phyloP scores from a whole-genome alignment of 2,888 invertebrate species.

The Campoletis raptor region DNA sequence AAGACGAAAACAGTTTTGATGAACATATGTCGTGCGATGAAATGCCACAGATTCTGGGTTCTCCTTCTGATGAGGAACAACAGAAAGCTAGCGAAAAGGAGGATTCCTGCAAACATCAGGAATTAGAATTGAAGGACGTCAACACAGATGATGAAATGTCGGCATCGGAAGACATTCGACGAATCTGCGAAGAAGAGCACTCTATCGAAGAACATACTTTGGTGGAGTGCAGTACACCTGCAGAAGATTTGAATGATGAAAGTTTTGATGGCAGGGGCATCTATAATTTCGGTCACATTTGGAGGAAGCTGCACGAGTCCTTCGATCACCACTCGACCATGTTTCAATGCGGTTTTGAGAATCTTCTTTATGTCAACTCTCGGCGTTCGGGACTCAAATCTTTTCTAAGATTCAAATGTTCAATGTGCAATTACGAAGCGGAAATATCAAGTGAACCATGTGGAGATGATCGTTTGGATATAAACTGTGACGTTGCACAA shows the following conservation, averaged over 20 bases:
- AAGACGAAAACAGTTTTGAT: background rate
- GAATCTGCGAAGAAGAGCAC: background rate
- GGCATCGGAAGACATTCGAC: background rate
- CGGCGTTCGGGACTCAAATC: background rate
- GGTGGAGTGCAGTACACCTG: background rate
- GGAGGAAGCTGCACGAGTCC: background rate
- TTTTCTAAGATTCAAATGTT: background rate
- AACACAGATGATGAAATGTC: background rate
- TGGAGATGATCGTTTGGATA: conserved; percentile 8
- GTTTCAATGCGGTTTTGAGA: background rate
- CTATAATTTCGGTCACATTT: background rate
- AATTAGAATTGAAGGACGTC: background rate
- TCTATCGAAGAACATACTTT: background rate
- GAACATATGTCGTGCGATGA: too few species aligned
- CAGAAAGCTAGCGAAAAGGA: background rate
- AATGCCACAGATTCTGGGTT: too few species aligned
- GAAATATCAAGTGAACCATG: conserved; percentile 1
- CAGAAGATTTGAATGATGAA: background rate
- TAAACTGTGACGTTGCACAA: too few species aligned
- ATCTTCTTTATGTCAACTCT: background rate
- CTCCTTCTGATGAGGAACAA: too few species aligned
- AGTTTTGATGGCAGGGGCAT: background rate
- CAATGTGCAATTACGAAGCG: background rate
- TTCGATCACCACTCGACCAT: conserved; percentile 14
- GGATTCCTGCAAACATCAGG: background rate